A percentile compares a stretch with the other conserved stretches of the same genome.
Conservation (phyloP, 2,888 invertebrate genomes). For the Hirtodrosophila confusa region DNA sequence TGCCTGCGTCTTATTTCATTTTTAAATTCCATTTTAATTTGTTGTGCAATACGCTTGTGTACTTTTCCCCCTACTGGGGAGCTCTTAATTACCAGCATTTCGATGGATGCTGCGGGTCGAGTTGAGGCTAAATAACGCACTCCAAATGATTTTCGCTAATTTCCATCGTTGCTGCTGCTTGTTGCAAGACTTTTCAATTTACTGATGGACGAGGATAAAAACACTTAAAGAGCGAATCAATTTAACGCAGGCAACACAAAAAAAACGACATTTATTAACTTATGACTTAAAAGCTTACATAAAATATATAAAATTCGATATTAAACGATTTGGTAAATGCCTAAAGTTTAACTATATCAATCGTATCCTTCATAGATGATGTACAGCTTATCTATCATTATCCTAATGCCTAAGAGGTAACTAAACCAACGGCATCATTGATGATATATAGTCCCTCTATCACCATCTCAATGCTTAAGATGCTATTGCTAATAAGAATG, state of each 20-base stretch:
- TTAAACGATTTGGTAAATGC: no score
- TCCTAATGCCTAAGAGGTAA: no score
- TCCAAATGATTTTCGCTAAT: conserved; percentile 59
- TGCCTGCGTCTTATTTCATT: conserved; percentile 28
- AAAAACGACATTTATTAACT: no score
- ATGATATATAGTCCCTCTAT: no score
- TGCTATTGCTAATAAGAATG: no score
- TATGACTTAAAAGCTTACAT: background rate
- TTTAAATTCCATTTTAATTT: conserved; percentile 72
- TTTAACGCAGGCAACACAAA: background rate
- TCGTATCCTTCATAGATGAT: no score
- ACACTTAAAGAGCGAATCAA: conserved; percentile 12
- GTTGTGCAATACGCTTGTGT: conserved; percentile 47
- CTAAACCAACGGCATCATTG: no score
- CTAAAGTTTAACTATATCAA: no score
- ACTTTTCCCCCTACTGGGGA: conserved; percentile 21
- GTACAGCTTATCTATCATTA: no score
- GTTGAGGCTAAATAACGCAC: conserved; percentile 26
- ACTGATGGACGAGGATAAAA: background rate
- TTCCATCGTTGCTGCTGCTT: conserved; percentile 20
- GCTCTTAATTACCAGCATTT: conserved; percentile 76
- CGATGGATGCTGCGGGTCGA: conserved; percentile 42
- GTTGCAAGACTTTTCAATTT: conserved; percentile 5
- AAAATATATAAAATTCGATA: no score
- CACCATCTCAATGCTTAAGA: no score